Base-by-base conservation (phyloP, 2,797 vertebrate species). In the Leptodactylus fallax region DNA sequence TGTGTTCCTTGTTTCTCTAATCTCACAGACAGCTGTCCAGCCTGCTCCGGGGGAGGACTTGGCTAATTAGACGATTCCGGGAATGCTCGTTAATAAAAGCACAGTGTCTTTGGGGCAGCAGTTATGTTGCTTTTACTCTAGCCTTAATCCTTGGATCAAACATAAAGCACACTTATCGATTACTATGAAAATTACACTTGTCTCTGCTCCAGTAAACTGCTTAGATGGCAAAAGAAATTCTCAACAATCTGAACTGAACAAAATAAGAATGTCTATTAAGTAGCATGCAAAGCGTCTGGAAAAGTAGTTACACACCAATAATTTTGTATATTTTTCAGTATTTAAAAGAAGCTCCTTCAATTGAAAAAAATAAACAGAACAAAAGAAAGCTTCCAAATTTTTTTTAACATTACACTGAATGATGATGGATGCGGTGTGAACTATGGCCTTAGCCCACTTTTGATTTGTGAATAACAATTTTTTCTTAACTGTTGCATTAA, bases 41-140 rank as follows among this genome's bases (percentile, higher is more conserved):
- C 85, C 85, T 86, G 84, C 80, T 86, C 72, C 72, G 88, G 88
- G 88, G 88, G 88, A 83, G 88, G 88, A 89, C 84, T 89, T 89
- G 88, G 88, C 88, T 89, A 89, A 89, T 89, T 89, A 86, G 85
- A 83, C 21, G 61, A 89, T 89, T 89, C 88, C 63, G 72, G 85
- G 88, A 86, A 89, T 83, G 80, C 84, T 83, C 53, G 79, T 83
- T 86, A 83, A 89, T 89, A 89, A 89, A 89, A 83, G 84, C 79
- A 47, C 72, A 69, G 79, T 89, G 88, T 89, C 79, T 89, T 78
- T 83, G 60, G 27, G 23, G 79, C 60, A 86, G 79, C 61, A 83
- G 80, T 61, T 71, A 58, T 69, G 81, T 61, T 80, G 55, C 81
- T 83, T 83, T 83, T 84, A 67, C 49, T 67, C 19, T 79, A 45